Base-by-base conservation (phyloP, 2,797 vertebrate species). In the Luscinia luscinia region DNA sequence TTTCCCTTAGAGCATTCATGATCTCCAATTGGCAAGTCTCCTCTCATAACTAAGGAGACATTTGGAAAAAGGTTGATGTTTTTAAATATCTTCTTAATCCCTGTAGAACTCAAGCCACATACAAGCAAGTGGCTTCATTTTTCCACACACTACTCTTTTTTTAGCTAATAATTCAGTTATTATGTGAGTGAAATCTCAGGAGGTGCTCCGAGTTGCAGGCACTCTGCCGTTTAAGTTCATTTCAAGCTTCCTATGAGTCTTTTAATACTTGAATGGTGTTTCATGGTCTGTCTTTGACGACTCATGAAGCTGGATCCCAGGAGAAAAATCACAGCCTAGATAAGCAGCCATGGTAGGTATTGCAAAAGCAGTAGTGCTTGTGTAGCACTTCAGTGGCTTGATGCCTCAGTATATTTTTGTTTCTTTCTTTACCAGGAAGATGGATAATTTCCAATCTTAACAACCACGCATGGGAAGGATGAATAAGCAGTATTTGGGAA, bases 401-500 rank as follows among this genome's bases (percentile, higher is more conserved):
- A 70, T 94, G 51, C 48, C 68, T 94, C 76, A 48, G 51, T 80
- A 12, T 32, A 73, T 90, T 84, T 82, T 94, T 86, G 67, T 80
- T 91, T 66, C n/a, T 90, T 55, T 62, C 77, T 76, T 84, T 79
- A 76, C 49, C 30, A 63, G 57, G 83, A 82, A 84, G 70, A 76
- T 82, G 88, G 76, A 89, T 57, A 59, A 82, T 95, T 96, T 93
- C 86, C 86, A 91, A 15, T 79, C 49, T 57, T 66, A 69, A 54
- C 0, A 5, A 87, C 74, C 80, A 52, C 1, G 0, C 77, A 36
- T 70, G 67, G 88, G 77, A 94, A 94, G 67, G 94, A 90, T 94
- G 90, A 95, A 82, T 93, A 79, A 95, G 84, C 90, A 90, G 41
- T 48, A 81, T 94, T 96, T 95, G 90, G 67, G 84, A 87, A 82